Evolutionary conservation across 1,140 invertebrate genomes (phyloP).

Genomic region (Bradysia coprophila): DNA sequence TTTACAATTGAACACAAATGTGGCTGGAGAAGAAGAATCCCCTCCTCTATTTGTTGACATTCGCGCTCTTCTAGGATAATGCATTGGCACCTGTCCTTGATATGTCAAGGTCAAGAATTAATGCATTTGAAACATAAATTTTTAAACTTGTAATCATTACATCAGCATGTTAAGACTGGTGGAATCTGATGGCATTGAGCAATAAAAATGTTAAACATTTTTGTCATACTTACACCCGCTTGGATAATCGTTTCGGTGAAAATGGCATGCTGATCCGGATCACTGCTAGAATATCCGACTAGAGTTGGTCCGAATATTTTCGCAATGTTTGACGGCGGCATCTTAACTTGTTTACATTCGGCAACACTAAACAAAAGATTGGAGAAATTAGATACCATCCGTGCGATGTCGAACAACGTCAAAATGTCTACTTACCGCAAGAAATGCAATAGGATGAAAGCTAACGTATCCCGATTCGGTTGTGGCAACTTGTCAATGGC

Average conservation of each 20-base stretch:
- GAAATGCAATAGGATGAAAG: conserved; percentile 68
- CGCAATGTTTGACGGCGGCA: conserved; percentile 58
- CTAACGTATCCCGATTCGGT: conserved; percentile 73
- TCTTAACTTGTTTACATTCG: conserved; percentile 48
- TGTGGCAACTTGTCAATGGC: conserved; percentile 56
- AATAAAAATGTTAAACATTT: too few relatives aligned
- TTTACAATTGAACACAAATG: too few relatives aligned
- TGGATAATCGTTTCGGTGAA: conserved; percentile 36
- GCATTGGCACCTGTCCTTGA: too few relatives aligned
- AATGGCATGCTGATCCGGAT: conserved; percentile 31
- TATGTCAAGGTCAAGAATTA: too few relatives aligned
- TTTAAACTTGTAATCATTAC: too few relatives aligned
- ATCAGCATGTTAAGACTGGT: too few relatives aligned
- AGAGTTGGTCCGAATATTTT: conserved; percentile 73
- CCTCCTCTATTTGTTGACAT: too few relatives aligned
- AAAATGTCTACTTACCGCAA: conserved; percentile 35
- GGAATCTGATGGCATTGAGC: too few relatives aligned
- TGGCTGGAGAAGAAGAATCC: too few relatives aligned
- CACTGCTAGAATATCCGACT: conserved; percentile 53
- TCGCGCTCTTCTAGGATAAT: too few relatives aligned
- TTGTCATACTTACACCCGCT: conserved; percentile 27
- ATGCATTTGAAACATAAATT: too few relatives aligned
- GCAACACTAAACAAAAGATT: conserved; percentile 26
- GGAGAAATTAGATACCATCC: too few relatives aligned
- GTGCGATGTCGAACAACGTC: background rate